Evolutionary conservation across 1,140 invertebrate species (phyloP).

Genomic region (Sipha flava): DNA sequence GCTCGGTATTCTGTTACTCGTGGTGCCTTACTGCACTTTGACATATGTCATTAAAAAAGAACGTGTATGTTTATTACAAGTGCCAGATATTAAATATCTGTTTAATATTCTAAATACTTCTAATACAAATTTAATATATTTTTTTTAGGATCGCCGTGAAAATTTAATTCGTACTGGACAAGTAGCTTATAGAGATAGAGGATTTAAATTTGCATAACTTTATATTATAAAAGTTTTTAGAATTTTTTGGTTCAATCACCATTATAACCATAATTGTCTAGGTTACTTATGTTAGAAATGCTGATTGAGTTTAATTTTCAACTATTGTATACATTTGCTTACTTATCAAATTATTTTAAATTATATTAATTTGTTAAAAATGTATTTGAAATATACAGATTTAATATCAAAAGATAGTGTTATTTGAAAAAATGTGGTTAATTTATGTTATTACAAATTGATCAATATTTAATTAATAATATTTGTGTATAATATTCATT

Average conservation of each 20-base stretch:
- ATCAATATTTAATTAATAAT: no score
- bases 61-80: background rate
- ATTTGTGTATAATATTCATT: no score
- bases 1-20: background rate
- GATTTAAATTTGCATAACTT: conserved; percentile 12
- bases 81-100: background rate
- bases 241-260: background rate
- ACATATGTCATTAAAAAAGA: conserved; percentile 18
- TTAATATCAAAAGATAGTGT: no score
- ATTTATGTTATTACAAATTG: no score
- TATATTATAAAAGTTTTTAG: background rate
- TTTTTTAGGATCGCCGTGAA: background rate
- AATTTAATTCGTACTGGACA: conserved; percentile 20
- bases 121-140: background rate
- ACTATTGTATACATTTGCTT: no score
- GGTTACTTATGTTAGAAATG: no score
- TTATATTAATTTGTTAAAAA: no score
- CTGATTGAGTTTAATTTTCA: no score
- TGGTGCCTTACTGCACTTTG: background rate
- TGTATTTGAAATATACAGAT: no score
- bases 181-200: conserved; percentile 13
- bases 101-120: background rate
- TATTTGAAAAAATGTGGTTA: no score
- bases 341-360: no score
- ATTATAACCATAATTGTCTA: no score